Conservation (phyloP, 2,797 vertebrate species). For the Prionace glauca region DNA sequence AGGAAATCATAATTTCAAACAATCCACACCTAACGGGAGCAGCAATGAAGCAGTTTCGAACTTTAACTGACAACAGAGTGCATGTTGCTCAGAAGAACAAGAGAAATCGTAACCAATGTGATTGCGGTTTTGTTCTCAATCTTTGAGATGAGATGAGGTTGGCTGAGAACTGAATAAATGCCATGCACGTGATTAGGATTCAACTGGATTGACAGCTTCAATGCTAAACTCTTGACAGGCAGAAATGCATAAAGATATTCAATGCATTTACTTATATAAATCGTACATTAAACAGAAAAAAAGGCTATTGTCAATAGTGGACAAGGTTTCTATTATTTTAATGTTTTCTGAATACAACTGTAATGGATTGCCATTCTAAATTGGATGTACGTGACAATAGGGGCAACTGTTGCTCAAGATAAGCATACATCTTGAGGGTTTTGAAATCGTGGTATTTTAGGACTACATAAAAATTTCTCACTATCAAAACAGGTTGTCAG, state of each 20-base stretch:
- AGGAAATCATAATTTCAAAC: conserved; percentile 30
- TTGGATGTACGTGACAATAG: not conserved
- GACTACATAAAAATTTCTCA: not conserved
- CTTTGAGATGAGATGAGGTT: not conserved
- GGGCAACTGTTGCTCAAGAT: not conserved
- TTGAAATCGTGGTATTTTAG: not conserved
- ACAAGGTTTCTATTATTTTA: not conserved
- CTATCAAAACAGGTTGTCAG: not conserved
- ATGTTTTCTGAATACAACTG: not conserved
- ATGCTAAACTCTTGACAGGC: not conserved
- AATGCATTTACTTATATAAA: not conserved
- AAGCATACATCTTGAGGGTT: too few species aligned
- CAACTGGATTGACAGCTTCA: not conserved
- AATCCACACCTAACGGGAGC: conserved; percentile 31
- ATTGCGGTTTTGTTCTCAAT: not conserved
- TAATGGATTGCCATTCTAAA: not conserved
- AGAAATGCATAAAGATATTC: not conserved
- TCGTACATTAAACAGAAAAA: not conserved
- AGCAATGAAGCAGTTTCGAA: conserved; percentile 6
- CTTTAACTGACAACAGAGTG: conserved; percentile 32
- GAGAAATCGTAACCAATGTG: not conserved
- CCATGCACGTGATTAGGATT: not conserved
- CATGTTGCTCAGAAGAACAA: conserved; percentile 8
- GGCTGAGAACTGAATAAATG: not conserved
- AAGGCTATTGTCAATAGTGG: not conserved